Conservation (phyloP, 2,888 invertebrate genomes). For the Caenorhabditis angaria region DNA sequence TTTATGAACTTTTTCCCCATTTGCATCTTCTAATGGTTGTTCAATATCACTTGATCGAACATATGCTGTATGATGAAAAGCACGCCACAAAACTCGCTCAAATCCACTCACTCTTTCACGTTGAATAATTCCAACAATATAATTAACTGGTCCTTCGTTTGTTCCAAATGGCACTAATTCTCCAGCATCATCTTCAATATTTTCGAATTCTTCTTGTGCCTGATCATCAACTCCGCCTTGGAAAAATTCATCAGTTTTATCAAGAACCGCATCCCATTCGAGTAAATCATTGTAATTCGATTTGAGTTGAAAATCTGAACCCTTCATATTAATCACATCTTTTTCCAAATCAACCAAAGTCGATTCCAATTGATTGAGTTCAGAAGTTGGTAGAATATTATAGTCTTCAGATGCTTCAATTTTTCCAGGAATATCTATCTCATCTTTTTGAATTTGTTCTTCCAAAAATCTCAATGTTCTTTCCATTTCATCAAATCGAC, state of each 20-base stretch:
- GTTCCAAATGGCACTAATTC: slow-evolving; percentile 15
- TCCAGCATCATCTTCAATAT: slow-evolving; percentile 47
- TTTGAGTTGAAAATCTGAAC: slow-evolving; percentile 66
- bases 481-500: slow-evolving; percentile 95
- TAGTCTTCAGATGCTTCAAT: slow-evolving; percentile 59
- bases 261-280: slow-evolving; percentile 70
- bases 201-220: slow-evolving; percentile 55
- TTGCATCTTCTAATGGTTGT: slow-evolving; percentile 87
- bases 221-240: slow-evolving; percentile 64
- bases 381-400: slow-evolving; percentile 96
- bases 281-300: slow-evolving; percentile 68
- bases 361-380: slow-evolving; percentile 95
- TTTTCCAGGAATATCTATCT: slow-evolving; percentile 91
- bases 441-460: slow-evolving; percentile 94
- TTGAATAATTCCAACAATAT: slow-evolving; percentile 95
- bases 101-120: slow-evolving; percentile 92
- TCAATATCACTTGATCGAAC: slow-evolving; percentile 82
- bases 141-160: slow-evolving; percentile 77
- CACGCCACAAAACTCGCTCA: slow-evolving; percentile 96
- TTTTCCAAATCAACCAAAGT: slow-evolving; percentile 69
- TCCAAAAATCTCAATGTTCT: slow-evolving; percentile 81
- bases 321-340: slow-evolving; percentile 70
- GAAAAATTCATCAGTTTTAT: slow-evolving; percentile 71
- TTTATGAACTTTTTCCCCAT: slow-evolving; percentile 90
- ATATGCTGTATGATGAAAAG: slow-evolving; percentile 88